Base-by-base conservation (phyloP, 2,797 vertebrate genomes). In the Sarcoramphus papa region DNA sequence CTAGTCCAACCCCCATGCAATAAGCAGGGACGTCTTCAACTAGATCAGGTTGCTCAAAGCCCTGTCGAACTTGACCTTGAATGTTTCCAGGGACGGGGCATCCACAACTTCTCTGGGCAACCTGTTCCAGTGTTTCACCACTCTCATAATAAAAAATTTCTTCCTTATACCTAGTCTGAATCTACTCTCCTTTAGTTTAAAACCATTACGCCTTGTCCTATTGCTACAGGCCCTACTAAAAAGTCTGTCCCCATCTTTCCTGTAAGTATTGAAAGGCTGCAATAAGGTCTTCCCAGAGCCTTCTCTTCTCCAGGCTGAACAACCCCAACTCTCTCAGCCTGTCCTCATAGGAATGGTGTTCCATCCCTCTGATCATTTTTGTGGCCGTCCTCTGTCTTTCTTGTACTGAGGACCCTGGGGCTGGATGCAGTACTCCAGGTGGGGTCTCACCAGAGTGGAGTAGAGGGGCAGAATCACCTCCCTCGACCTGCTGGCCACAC, bases 51-150 rank as follows among this genome's bases (percentile, higher is more conserved):
- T 70, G 30, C 21, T 72, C 27, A n/a, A 25, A 79, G 6, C 14
- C 17, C 28, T 0, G 2, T 22, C 17, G 53, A 93, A 35, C 11
- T 28, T n/a, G 57, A 25, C 7, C 23, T 33, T 53, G 13, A 59
- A 30, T 40, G 27, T 37, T 68, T 68, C 35, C 80, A 76, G 23
- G 23, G 13, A 75, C 16, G 9, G 23, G 18, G 12, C 23, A 68
- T 8, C 0, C 0, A 50, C 20, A 8, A 13, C 5, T 7, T 65
- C 33, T 47, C n/a, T 53, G 28, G 18, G 37, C 14, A 25, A 53
- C 27, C 18, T 53, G 10, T 40, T 13, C 24, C 40, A 75, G 7
- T 30, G 20, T 72, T 56, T 53, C 4, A 94, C 11, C 14, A 43
- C 4, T 4, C 20, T 78, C 21, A 33, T 7, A 0, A 0, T 25